Evolutionary conservation across 2,888 invertebrate species (phyloP).

Genomic region (Scotopteryx bipunctaria): DNA sequence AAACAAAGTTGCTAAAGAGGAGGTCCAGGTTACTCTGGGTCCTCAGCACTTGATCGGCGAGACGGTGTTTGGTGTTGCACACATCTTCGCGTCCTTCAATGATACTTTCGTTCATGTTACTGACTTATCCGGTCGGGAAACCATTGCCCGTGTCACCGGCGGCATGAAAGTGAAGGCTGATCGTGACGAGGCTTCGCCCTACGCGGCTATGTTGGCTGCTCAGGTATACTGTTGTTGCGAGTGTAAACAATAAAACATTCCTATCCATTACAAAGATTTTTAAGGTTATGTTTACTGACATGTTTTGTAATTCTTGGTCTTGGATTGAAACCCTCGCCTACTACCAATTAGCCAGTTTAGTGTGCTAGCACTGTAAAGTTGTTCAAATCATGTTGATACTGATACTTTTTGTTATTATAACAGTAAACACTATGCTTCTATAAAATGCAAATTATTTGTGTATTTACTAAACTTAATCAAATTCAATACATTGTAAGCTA

Average conservation of each 20-base stretch:
- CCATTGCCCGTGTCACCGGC: constrained; percentile 97
- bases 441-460: too few species aligned
- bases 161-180: constrained; percentile 99
- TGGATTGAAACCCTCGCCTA: too few species aligned
- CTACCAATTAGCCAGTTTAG: too few species aligned
- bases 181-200: constrained; percentile 99
- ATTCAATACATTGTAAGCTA: too few species aligned
- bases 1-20: constrained; percentile 98
- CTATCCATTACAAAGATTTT: constrained; percentile 23
- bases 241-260: neutral
- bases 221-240: constrained; percentile 84
- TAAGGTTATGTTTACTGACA: constrained; percentile 52
- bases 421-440: too few species aligned
- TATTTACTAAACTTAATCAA: too few species aligned
- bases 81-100: constrained; percentile 99
- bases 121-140: constrained; percentile 98
- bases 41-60: constrained; percentile 99
- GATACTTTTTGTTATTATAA: too few species aligned
- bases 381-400: too few species aligned
- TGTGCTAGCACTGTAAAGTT: too few species aligned
- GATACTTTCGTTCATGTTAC: constrained; percentile 99
- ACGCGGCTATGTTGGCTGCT: constrained; percentile 99
- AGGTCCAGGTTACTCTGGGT: constrained; percentile 97
- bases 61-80: constrained; percentile 99
- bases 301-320: neutral